A percentile compares a stretch with the other conserved stretches of the same genome.
Conservation (phyloP, 1,140 invertebrate species). For the Drosophila carrolli region DNA sequence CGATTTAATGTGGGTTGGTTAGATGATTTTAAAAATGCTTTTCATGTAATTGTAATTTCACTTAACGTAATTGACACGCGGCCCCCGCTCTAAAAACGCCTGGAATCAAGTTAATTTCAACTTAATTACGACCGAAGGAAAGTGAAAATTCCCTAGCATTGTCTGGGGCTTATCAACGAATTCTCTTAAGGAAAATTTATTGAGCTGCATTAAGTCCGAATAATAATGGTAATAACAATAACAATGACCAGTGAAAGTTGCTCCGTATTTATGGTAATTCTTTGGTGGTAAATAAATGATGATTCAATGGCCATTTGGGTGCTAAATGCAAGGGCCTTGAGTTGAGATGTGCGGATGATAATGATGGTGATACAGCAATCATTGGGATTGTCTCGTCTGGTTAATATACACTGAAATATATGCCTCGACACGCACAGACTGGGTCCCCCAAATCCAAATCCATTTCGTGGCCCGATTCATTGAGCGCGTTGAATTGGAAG, state of each 20-base stretch:
- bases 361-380: slow-evolving; percentile 37
- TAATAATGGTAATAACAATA: slow-evolving; percentile 44
- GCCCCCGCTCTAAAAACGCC: slow-evolving; percentile 28
- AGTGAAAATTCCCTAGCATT: slow-evolving; percentile 66
- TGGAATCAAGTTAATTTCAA: slow-evolving; percentile 54
- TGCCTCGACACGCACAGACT: slow-evolving; percentile 47
- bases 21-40: slow-evolving; percentile 58
- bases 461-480: slow-evolving; percentile 20
- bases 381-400: slow-evolving; percentile 44
- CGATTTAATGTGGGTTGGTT: slow-evolving; percentile 24
- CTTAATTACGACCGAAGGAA: slow-evolving; percentile 65
- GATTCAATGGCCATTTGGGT: slow-evolving; percentile 53
- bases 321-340: slow-evolving; percentile 59
- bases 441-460: slow-evolving; percentile 1
- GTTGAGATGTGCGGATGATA: slow-evolving; percentile 15
- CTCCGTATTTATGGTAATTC: slow-evolving; percentile 64
- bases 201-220: slow-evolving; percentile 49
- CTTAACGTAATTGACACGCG: slow-evolving; percentile 72
- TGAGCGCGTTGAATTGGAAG: slow-evolving; percentile 73
- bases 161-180: slow-evolving; percentile 49
- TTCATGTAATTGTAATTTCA: slow-evolving; percentile 69
- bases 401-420: slow-evolving; percentile 27
- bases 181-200: slow-evolving; percentile 63
- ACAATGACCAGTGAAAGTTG: slow-evolving; percentile 75
- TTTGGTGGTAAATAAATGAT: slow-evolving; percentile 41